phyloP scores from a whole-genome alignment of 2,888 invertebrate species.

The Dolomedes plantarius region DNA sequence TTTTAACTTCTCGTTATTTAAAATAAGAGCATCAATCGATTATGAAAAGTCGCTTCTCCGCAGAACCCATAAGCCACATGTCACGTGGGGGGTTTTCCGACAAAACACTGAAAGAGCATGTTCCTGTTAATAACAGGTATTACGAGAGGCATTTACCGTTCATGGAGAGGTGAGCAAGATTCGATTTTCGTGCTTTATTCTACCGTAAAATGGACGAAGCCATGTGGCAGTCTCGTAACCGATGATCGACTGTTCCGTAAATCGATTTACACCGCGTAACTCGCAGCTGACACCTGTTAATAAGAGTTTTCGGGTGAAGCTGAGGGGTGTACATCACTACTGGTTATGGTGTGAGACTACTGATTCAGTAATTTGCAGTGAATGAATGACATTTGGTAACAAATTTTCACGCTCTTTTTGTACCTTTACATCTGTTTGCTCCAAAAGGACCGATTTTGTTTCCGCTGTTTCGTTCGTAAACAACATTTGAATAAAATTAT shows the following conservation, averaged over 20 bases:
- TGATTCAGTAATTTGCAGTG: background rate
- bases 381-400: background rate
- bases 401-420: too few relatives aligned
- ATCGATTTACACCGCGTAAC: background rate
- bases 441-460: too few relatives aligned
- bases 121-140: constrained; percentile 48
- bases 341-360: background rate
- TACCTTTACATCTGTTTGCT: too few relatives aligned
- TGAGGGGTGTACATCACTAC: background rate
- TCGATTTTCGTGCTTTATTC: constrained; percentile 33
- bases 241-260: constrained; percentile 5
- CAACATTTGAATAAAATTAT: too few relatives aligned
- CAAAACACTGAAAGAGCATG: background rate
- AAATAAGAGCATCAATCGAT: too few relatives aligned
- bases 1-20: too few relatives aligned
- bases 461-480: too few relatives aligned
- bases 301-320: background rate
- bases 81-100: background rate
- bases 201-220: background rate
- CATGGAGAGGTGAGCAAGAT: constrained; percentile 20
- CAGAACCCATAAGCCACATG: background rate
- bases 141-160: constrained; percentile 32
- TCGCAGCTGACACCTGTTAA: constrained; percentile 35
- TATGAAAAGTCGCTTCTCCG: too few relatives aligned
- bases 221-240: constrained; percentile 42